Percentiles rank a stretch among this genome's conserved stretches.
Evolutionary conservation across 64 coral and sea anemone species (phyloP).

Genomic region (Montipora efflorescens): DNA sequence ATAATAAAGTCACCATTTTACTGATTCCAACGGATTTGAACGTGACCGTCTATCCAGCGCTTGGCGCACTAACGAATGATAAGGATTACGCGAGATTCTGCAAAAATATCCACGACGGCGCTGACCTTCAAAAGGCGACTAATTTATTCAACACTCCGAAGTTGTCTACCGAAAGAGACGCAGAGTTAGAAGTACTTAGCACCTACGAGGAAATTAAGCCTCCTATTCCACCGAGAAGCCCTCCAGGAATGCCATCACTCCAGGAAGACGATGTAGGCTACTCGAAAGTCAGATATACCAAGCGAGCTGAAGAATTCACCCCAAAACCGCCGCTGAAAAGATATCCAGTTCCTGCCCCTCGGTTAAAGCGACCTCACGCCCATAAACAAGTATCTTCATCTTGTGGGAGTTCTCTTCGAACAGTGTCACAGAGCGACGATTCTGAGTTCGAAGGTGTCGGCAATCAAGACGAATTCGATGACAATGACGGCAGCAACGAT

Average conservation of each 20-base stretch:
- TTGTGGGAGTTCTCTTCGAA: neutral
- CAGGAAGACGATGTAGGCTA: no score
- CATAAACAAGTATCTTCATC: neutral
- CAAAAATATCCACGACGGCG: conserved; percentile 31
- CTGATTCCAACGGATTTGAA: conserved; percentile 25
- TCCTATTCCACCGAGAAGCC: neutral
- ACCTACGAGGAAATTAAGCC: neutral
- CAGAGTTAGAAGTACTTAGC: neutral
- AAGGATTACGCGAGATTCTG: conserved; percentile 17
- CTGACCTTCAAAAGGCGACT: conserved; percentile 12
- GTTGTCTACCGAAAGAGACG: neutral
- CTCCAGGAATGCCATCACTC: neutral
- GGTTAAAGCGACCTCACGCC: neutral
- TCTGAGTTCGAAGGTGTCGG: neutral
- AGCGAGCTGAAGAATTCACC: no score
- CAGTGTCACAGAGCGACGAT: neutral
- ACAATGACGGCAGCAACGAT: neutral
- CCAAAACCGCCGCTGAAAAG: neutral
- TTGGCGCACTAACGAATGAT: conserved; percentile 12
- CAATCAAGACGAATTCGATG: neutral
- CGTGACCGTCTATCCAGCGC: neutral
- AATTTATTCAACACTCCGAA: neutral
- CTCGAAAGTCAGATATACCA: no score
- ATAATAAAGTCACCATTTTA: neutral
- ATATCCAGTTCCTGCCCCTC: neutral